phyloP scores from a whole-genome alignment of 2,888 invertebrate species.

The Aspidiotus destructor region DNA sequence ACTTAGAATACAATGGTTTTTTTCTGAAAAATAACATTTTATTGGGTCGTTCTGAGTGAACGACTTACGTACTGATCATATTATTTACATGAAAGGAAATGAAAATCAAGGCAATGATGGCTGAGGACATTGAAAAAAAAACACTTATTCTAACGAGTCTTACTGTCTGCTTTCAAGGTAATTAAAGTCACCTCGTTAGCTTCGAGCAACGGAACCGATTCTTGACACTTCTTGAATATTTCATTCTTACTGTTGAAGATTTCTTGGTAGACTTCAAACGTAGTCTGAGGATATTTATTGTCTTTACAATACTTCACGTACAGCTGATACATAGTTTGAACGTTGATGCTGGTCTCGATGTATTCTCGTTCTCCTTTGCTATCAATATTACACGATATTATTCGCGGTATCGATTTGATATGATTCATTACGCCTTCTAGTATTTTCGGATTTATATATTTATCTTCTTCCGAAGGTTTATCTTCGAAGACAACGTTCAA shows the following conservation, averaged over 20 bases:
- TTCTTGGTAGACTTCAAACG: conserved; percentile 21
- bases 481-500: conserved; percentile 24
- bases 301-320: conserved; percentile 26
- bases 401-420: conserved; percentile 30
- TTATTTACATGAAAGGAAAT: not conserved
- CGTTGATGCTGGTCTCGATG: conserved; percentile 26
- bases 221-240: conserved; percentile 26
- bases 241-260: conserved; percentile 19
- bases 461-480: conserved; percentile 17
- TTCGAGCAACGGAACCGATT: conserved; percentile 26
- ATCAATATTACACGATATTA: conserved; percentile 22
- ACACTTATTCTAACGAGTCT: not conserved
- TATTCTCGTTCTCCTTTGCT: conserved; percentile 20
- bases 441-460: conserved; percentile 18
- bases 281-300: conserved; percentile 26
- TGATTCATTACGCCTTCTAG: conserved; percentile 28
- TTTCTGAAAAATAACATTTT: too few species aligned
- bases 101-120: not conserved
- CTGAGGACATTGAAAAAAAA: not conserved
- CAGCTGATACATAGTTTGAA: conserved; percentile 29
- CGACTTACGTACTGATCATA: not conserved
- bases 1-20: conserved; percentile 22
- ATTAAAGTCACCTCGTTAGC: conserved; percentile 22
- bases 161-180: conserved; percentile 20
- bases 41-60: not conserved